These are phyloP conservation scores for Hipparchia semele DNA, from an alignment of 2,888 invertebrate genomes.

Conservation along the genomic window DNA sequence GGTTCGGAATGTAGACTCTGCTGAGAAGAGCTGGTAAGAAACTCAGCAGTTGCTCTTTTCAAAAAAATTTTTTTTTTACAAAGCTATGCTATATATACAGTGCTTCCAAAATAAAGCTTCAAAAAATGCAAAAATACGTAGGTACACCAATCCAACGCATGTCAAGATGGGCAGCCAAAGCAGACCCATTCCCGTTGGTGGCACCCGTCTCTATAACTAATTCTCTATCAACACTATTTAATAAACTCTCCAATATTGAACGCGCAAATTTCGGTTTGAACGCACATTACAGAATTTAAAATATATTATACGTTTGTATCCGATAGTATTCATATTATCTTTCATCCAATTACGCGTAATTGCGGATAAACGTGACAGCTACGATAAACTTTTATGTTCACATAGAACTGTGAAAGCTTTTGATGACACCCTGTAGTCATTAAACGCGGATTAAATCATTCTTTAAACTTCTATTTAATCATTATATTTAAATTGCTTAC, in stretches of 20 bases:
- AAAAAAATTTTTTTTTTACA: too few species aligned
- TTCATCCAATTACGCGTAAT: constrained; percentile 38
- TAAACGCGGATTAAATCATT: constrained; percentile 21
- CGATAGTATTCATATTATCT: constrained; percentile 34
- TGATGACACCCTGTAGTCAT: constrained; percentile 22
- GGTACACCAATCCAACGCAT: too few species aligned
- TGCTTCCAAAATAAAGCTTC: too few species aligned
- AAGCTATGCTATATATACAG: too few species aligned
- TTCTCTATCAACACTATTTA: neutral
- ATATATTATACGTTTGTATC: constrained; percentile 4
- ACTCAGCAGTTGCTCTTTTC: too few species aligned
- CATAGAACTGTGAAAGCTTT: constrained; percentile 36
- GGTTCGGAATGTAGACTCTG: too few species aligned
- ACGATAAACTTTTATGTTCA: constrained; percentile 38
- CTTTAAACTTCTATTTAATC: neutral
- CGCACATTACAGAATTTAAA: constrained; percentile 23
- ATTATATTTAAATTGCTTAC: neutral
- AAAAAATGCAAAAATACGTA: too few species aligned
- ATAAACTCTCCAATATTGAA: constrained; percentile 11
- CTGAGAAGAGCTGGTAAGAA: too few species aligned
- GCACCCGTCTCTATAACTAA: neutral
- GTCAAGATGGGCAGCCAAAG: too few species aligned
- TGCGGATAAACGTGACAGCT: constrained; percentile 37
- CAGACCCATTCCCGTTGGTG: too few species aligned
- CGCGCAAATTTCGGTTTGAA: neutral